phyloP scores from a whole-genome alignment of 2,888 invertebrate species.

The Anodontia alba region DNA sequence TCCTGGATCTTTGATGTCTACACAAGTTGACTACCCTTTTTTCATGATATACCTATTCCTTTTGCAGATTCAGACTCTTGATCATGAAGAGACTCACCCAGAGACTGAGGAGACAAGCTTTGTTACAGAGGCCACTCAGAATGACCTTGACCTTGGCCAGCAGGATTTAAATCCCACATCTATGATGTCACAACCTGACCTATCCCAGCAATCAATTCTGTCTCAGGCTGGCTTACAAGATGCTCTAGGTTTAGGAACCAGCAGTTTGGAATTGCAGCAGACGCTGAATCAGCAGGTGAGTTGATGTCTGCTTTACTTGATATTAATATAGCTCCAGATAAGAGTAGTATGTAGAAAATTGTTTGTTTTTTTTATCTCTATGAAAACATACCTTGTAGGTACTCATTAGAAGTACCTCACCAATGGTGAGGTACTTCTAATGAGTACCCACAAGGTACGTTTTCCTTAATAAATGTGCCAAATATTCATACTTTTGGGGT shows the following conservation, averaged over 20 bases:
- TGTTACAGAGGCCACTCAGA: slow-evolving; percentile 50
- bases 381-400: too few species aligned
- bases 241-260: slow-evolving; percentile 56
- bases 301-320: not conserved
- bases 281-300: slow-evolving; percentile 81
- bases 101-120: slow-evolving; percentile 53
- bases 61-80: slow-evolving; percentile 21
- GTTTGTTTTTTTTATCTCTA: too few species aligned
- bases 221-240: slow-evolving; percentile 64
- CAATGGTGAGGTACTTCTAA: too few species aligned
- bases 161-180: slow-evolving; percentile 67
- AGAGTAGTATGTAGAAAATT: too few species aligned
- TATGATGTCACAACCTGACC: slow-evolving; percentile 65
- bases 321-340: too few species aligned
- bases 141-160: slow-evolving; percentile 67
- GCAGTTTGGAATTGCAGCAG: slow-evolving; percentile 77
- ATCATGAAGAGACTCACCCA: slow-evolving; percentile 8
- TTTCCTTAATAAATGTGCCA: too few species aligned
- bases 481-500: too few species aligned
- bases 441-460: too few species aligned
- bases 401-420: too few species aligned
- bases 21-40: too few species aligned
- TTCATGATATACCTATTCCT: too few species aligned
- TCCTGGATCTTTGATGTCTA: too few species aligned
- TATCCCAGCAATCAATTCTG: slow-evolving; percentile 63